phyloP scores from a whole-genome alignment of 2,797 vertebrate species.

The Selene dorsalis region DNA sequence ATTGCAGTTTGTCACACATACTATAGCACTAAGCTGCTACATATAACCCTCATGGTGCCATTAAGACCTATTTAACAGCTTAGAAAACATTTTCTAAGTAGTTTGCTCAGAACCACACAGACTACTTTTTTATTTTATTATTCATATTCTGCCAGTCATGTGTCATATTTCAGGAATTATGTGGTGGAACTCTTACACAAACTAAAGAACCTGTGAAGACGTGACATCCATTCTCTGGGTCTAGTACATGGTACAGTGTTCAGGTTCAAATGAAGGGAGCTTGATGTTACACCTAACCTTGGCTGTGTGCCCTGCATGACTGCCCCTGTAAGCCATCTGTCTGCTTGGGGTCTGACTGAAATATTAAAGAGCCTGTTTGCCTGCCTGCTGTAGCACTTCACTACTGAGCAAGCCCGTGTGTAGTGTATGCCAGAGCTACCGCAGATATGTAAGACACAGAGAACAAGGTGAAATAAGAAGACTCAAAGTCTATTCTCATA shows the following conservation, averaged over 20 bases:
- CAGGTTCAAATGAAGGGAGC: slow-evolving; percentile 71
- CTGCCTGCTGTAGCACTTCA: slow-evolving; percentile 38
- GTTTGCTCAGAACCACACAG: not conserved
- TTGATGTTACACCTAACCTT: slow-evolving; percentile 78
- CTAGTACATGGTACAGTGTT: slow-evolving; percentile 34
- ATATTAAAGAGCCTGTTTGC: slow-evolving; percentile 75
- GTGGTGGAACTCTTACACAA: slow-evolving; percentile 20
- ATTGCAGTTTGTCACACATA: slow-evolving; percentile 42
- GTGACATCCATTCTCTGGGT: slow-evolving; percentile 20
- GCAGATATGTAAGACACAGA: slow-evolving; percentile 51
- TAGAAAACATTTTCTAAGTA: not conserved
- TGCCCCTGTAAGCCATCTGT: slow-evolving; percentile 79
- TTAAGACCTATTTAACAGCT: slow-evolving; percentile 26
- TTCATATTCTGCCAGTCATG: not conserved
- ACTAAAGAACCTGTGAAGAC: slow-evolving; percentile 17
- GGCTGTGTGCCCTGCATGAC: slow-evolving; percentile 71
- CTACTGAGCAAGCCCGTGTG: slow-evolving; percentile 16
- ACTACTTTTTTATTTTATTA: not conserved
- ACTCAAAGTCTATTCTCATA: no score
- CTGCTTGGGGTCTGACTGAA: slow-evolving; percentile 75
- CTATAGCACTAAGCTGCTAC: not conserved
- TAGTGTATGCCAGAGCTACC: slow-evolving; percentile 40
- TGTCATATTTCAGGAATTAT: slow-evolving; percentile 39
- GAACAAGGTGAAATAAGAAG: slow-evolving; percentile 37
- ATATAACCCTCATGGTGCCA: not conserved